Conservation (phyloP, 1,140 invertebrate genomes). For the Berghia stephanieae region DNA sequence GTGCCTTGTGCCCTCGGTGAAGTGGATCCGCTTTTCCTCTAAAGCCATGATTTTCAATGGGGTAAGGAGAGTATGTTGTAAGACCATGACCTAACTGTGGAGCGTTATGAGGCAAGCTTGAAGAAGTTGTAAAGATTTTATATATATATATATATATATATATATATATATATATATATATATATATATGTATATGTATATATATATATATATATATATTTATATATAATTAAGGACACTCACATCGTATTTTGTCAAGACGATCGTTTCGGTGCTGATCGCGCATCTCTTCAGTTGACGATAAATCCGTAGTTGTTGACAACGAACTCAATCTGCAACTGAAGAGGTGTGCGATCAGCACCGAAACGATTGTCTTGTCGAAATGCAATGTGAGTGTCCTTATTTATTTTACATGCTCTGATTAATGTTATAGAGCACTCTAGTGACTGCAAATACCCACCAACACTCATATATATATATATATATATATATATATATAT, state of each 20-base stretch:
- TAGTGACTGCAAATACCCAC: too few relatives aligned
- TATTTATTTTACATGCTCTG: too few relatives aligned
- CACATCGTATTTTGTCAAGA: too few relatives aligned
- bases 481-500: too few relatives aligned
- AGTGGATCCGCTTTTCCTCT: background rate
- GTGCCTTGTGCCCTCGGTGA: background rate
- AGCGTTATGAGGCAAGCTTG: background rate
- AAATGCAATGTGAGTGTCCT: too few relatives aligned
- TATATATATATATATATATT: background rate
- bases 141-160: slow-evolving; percentile 21
- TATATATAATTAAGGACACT: background rate
- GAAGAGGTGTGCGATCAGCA: background rate
- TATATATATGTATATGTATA: background rate
- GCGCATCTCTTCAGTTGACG: too few relatives aligned
- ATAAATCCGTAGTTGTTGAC: too few relatives aligned
- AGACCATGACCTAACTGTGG: too few relatives aligned
- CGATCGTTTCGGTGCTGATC: too few relatives aligned
- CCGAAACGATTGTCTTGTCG: background rate
- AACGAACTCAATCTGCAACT: too few relatives aligned
- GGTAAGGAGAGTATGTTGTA: background rate
- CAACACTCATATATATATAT: too few relatives aligned
- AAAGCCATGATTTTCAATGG: background rate
- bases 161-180: slow-evolving; percentile 13
- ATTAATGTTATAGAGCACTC: too few relatives aligned
- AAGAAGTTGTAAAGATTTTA: background rate